Evolutionary conservation across 37 sponge, comb jelly and placozoan genomes (phyloP).

Genomic region (Oscarella lobularis): DNA sequence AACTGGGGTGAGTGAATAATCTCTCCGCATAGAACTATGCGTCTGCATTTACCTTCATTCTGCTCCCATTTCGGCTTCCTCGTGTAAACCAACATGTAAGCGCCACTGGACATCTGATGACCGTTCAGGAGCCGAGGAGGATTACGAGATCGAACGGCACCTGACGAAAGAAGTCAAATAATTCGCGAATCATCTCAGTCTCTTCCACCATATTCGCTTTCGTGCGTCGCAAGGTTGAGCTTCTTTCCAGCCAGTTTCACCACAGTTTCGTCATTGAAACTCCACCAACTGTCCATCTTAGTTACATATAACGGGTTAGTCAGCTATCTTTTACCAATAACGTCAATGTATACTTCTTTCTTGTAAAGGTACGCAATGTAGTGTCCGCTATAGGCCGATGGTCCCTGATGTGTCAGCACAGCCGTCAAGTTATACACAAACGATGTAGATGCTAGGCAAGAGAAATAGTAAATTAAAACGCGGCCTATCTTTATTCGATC

Average conservation of each 20-base stretch:
- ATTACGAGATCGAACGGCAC: neutral
- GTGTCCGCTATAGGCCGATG: conserved; percentile 34
- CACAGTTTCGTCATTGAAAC: conserved; percentile 31
- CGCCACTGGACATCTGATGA: conserved; percentile 16
- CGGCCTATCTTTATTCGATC: neutral
- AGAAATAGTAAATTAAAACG: neutral
- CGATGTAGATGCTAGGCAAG: neutral
- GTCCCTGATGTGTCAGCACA: conserved; percentile 27
- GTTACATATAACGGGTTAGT: neutral
- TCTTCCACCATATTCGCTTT: neutral
- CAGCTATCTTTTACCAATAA: neutral
- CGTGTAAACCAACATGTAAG: conserved; percentile 30
- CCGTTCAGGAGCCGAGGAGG: conserved; percentile 9
- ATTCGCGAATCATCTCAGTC: too few species aligned
- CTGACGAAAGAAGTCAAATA: too few species aligned
- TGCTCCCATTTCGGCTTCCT: neutral
- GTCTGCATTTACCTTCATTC: neutral
- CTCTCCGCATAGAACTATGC: too few species aligned
- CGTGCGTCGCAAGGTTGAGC: conserved; percentile 15
- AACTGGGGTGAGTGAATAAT: too few species aligned
- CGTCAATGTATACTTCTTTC: conserved; percentile 6
- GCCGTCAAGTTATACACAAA: conserved; percentile 19
- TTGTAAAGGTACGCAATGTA: conserved; percentile 33
- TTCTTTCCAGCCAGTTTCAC: conserved; percentile 6
- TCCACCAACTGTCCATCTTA: conserved; percentile 15